Evolutionary conservation across 2,113 vertebrate species (phyloP), one percentile per base, ranked within the genome.

Genomic region (Hiodon alosoides): DNA sequence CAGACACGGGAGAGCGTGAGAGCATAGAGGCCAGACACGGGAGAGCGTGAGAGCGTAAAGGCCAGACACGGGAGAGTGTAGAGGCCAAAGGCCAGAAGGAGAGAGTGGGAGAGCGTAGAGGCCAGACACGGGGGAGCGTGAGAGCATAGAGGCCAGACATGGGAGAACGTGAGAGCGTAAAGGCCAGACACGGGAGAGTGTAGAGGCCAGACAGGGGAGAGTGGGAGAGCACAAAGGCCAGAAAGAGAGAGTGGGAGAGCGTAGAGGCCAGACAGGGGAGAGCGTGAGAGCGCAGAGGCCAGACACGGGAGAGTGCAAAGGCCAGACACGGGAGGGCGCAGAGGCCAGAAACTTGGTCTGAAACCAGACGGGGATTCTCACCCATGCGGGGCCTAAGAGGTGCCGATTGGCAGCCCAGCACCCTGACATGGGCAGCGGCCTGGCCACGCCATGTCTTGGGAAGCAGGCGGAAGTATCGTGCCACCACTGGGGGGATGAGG

Each of bases 401-500:
- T 69, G 88, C 31, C 31, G 31, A 31, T 31, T 31, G 86, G 78
- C 94, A 95, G 76, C 94, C 94, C 77, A 91, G 52, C 71, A 95
- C 79, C 55, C 89, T 89, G 74, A 94, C 81, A 83, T 86, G 88
- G 53, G 88, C 73, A 13, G 91, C 90, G 6, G 89, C 31, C 0
- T 3, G 85, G 50, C 81, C 83, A 0, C 87, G 85, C 92, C 93
- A 95, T 64, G 60, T 85, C 57, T 84, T 87, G 0, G 93, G 91
- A 2, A 79, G 81, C 51, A 96, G 55, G 2, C 90, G 91, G 31
- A 96, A 4, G 58, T 93, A 94, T 60, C 92, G 92, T 52, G 92
- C 86, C 8, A 90, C 1, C 6, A 90, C 83, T 0, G 91, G 73
- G 13, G 94, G 94, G 68, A 93, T 85, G 64, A 96, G 84, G 78